Evolutionary conservation across 2,797 vertebrate genomes (phyloP).

Genomic region (Diplodus sargus): DNA sequence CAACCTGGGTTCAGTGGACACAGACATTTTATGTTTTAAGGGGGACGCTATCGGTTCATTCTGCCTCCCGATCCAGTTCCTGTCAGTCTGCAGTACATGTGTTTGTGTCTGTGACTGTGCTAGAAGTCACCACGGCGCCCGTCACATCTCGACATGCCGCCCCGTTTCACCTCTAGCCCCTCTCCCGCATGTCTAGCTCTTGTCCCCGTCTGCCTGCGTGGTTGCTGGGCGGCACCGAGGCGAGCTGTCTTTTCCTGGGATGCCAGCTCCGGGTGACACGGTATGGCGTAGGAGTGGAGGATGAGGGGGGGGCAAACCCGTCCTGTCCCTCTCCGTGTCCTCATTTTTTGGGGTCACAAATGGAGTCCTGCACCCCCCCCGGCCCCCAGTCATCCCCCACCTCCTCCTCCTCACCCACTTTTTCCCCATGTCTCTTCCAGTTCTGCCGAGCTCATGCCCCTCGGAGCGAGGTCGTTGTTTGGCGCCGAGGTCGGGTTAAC

Average conservation of each 20-base stretch:
- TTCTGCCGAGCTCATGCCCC: slow-evolving; percentile 18
- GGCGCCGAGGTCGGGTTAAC: slow-evolving; percentile 16
- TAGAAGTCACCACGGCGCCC: slow-evolving; percentile 28
- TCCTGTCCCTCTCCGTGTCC: slow-evolving; percentile 45
- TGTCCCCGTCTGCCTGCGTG: slow-evolving; percentile 33
- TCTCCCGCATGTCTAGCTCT: slow-evolving; percentile 18
- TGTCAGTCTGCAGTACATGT: neutral
- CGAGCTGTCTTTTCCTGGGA: slow-evolving; percentile 63
- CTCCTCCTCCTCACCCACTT: neutral
- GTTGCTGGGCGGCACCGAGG: slow-evolving; percentile 61
- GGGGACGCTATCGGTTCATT: neutral
- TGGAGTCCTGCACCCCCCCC: slow-evolving; percentile 21
- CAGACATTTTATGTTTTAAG: neutral
- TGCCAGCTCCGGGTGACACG: slow-evolving; percentile 52
- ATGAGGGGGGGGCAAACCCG: neutral
- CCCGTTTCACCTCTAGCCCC: neutral
- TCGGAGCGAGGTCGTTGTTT: slow-evolving; percentile 13
- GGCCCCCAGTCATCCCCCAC: neutral
- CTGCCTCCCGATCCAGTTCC: neutral
- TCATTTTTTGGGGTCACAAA: slow-evolving; percentile 51
- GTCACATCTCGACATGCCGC: slow-evolving; percentile 27
- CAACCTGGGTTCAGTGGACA: no score
- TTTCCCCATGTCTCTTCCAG: neutral
- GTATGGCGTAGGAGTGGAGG: slow-evolving; percentile 20
- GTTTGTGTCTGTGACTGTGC: slow-evolving; percentile 19